A percentile compares a stretch with the other conserved stretches of the same genome.
These are phyloP conservation scores for Myotis daubentonii DNA, from an alignment of 2,797 vertebrate species.

Conservation along the genomic window DNA sequence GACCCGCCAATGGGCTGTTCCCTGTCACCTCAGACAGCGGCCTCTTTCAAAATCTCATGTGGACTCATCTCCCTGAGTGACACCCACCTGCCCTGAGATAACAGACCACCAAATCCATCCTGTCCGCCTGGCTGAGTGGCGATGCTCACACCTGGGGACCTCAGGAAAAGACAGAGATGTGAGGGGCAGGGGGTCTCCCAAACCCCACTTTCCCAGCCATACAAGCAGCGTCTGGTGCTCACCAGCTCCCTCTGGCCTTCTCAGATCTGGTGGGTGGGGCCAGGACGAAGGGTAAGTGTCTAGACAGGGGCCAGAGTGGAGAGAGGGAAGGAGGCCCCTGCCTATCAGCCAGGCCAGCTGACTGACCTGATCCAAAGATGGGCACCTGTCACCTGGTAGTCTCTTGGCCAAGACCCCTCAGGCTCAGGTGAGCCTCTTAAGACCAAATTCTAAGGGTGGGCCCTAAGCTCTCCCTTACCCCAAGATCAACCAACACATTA, in stretches of 20 bases:
- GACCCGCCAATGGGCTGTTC: neutral
- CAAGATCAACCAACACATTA: neutral
- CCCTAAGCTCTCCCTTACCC: neutral
- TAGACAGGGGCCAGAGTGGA: neutral
- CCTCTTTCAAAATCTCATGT: slow-evolving; percentile 57
- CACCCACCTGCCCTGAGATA: neutral
- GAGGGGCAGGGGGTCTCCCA: neutral
- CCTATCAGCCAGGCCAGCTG: neutral
- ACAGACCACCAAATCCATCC: neutral
- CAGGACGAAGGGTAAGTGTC: no score
- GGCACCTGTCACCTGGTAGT: neutral
- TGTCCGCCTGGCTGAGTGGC: neutral
- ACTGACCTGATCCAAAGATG: neutral
- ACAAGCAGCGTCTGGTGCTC: neutral
- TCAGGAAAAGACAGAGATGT: neutral
- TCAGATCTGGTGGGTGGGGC: neutral
- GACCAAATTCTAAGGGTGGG: neutral
- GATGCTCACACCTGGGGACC: neutral
- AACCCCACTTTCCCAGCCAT: neutral
- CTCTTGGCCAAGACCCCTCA: neutral
- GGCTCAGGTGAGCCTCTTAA: neutral
- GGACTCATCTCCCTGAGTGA: neutral
- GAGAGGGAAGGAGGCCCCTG: neutral
- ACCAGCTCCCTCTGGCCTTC: neutral
- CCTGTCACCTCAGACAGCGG: slow-evolving; percentile 43